Conservation (phyloP, 2,113 vertebrate species). For the Aviceda subcristata region DNA sequence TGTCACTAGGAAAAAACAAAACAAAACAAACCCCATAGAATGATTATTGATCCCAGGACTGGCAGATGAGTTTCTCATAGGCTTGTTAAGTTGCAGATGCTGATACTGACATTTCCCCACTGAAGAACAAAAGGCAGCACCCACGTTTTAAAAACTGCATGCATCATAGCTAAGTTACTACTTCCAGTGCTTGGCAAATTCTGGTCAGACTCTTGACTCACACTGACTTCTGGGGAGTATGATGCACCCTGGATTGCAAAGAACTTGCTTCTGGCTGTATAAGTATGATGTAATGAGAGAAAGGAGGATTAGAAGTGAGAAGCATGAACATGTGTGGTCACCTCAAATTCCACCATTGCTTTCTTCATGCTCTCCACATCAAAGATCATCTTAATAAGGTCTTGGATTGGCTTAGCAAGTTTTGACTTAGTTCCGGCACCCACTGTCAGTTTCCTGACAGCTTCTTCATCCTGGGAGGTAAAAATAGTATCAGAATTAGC, state of each 20-base stretch:
- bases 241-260: not conserved
- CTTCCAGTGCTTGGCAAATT: not conserved
- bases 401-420: constrained; percentile 88
- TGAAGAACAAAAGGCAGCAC: not conserved
- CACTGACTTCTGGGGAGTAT: not conserved
- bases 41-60: not conserved
- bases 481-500: constrained; percentile 38
- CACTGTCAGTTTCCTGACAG: constrained; percentile 89
- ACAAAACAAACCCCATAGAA: accelerated
- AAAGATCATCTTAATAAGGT: constrained; percentile 94
- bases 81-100: not conserved
- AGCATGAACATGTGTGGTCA: not conserved
- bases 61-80: not conserved
- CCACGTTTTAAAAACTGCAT: not conserved
- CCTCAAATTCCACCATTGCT: constrained; percentile 99
- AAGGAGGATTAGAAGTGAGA: not conserved
- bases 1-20: not conserved
- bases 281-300: not conserved
- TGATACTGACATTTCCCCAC: not conserved
- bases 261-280: not conserved
- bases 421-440: constrained; percentile 87
- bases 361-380: constrained; percentile 99
- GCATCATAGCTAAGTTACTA: not conserved
- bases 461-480: constrained; percentile 89
- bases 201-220: not conserved